A percentile compares a stretch with the other conserved stretches of the same genome.
These are phyloP conservation scores for Prunella himalayana DNA, from an alignment of 2,113 vertebrate genomes.

Conservation along the genomic window DNA sequence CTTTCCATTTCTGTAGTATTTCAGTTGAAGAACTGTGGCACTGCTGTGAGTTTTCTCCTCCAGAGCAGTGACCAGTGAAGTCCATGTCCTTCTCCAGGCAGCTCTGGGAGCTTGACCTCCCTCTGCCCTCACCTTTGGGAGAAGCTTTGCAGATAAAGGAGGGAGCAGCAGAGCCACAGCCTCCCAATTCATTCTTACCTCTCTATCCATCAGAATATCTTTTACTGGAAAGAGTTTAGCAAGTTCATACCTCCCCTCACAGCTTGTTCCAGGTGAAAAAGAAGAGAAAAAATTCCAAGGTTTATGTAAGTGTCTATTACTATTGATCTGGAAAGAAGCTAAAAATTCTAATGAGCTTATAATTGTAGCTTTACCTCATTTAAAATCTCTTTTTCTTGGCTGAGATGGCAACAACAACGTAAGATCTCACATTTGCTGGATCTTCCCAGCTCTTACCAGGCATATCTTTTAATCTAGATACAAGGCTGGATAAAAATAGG, in stretches of 20 bases:
- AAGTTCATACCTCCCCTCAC: not conserved
- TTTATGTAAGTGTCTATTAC: not conserved
- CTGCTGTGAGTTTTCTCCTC: not conserved
- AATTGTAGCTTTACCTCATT: not conserved
- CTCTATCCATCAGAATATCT: not conserved
- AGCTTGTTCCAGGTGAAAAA: not conserved
- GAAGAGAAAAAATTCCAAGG: not conserved
- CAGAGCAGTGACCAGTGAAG: not conserved
- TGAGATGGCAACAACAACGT: not conserved
- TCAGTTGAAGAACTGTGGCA: not conserved
- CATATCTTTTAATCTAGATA: not conserved
- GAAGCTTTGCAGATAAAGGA: not conserved
- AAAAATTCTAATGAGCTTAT: not conserved
- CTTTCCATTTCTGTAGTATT: not conserved
- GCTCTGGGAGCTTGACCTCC: not conserved
- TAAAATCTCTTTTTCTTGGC: not conserved
- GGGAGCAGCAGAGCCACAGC: not conserved
- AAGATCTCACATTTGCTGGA: not conserved
- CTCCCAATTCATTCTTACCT: not conserved
- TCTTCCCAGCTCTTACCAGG: not conserved
- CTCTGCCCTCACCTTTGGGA: not conserved
- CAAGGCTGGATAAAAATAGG: not conserved
- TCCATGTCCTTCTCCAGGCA: not conserved
- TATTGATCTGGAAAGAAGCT: not conserved
- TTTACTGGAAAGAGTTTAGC: not conserved